phyloP scores from a whole-genome alignment of 2,113 vertebrate genomes.

The Megalops atlanticus region DNA sequence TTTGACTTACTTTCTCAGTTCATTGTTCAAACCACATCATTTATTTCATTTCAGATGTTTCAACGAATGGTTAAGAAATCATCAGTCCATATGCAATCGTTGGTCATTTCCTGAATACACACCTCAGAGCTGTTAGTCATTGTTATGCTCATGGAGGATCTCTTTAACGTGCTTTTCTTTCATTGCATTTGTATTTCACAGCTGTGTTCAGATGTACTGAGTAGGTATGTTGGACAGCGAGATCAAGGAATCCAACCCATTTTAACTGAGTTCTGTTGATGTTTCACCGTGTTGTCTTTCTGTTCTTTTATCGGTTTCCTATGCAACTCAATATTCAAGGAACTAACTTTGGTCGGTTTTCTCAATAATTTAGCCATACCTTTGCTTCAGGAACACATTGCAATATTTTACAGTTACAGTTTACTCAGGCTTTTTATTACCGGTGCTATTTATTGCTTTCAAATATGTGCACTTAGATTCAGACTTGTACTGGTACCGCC shows the following conservation, averaged over 20 bases:
- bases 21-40: not conserved
- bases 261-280: constrained; percentile 76
- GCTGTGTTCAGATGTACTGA: not conserved
- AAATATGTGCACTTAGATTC: constrained; percentile 61
- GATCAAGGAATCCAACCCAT: constrained; percentile 65
- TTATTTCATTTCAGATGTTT: not conserved
- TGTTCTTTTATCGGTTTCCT: constrained; percentile 76
- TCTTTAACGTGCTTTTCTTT: not conserved
- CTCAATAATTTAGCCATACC: constrained; percentile 74
- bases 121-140: constrained; percentile 24
- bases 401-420: constrained; percentile 83
- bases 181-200: constrained; percentile 6
- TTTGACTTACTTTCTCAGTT: constrained; percentile 4
- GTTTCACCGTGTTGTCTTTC: constrained; percentile 78
- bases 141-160: constrained; percentile 32
- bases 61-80: not conserved
- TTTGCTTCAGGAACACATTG: constrained; percentile 79
- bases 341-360: constrained; percentile 58
- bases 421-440: constrained; percentile 77
- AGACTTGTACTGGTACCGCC: constrained; percentile 38
- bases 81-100: constrained; percentile 12
- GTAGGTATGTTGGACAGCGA: not conserved
- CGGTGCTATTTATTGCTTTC: constrained; percentile 81
- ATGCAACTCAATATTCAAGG: constrained; percentile 78
- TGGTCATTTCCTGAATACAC: not conserved